Base-by-base conservation (phyloP, 2,888 invertebrate species). In the Drosophila yooni region DNA sequence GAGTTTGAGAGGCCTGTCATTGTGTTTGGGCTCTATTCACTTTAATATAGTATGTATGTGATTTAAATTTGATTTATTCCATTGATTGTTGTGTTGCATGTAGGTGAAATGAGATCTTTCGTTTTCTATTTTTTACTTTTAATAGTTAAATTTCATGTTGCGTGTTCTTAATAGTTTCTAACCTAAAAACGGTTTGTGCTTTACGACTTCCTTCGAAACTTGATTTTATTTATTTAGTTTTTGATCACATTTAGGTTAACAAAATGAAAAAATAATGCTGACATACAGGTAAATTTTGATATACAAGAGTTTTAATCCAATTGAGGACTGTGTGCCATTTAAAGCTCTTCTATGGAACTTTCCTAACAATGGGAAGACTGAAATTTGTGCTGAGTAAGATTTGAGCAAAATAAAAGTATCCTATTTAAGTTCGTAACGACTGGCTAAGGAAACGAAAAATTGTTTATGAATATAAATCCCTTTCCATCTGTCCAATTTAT, bases 181-280 rank as follows among this genome's bases (percentile, higher is more conserved):
- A 54, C 51, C 89, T 78, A 70, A 43, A 57, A 56, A 38, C 63
- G 64, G 18, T 21, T 71, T 80, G 70, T 70, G 86, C 70, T 48
- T 65, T 52, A 58, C 50, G 57, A 69, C 46, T 64, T 13, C 48
- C 60, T n/a, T 66, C 36, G 50, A 58, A 31, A 65, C 56, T 53
- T 31, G 21, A 36, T 46, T 25, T 25, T 46, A 10, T 48, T 51
- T 33, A 21, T n/a, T 36, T 65, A 4, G 46, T 58, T 60, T 40
- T 80, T 76, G 79, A 89, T 84, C 84, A 85, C 89, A 89, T 70
- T 86, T 72, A 61, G 76, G 69, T 74, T 81, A 73, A 58, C 67
- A n/a, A 81, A 83, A 74, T 53, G 11, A 83, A 68, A 78, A 58
- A 56, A 18, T 63, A 57, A 67, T 60, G 43, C 33, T 34, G 51